phyloP scores from a whole-genome alignment of 2,113 vertebrate species.

The Phylloscopus trochiloides region DNA sequence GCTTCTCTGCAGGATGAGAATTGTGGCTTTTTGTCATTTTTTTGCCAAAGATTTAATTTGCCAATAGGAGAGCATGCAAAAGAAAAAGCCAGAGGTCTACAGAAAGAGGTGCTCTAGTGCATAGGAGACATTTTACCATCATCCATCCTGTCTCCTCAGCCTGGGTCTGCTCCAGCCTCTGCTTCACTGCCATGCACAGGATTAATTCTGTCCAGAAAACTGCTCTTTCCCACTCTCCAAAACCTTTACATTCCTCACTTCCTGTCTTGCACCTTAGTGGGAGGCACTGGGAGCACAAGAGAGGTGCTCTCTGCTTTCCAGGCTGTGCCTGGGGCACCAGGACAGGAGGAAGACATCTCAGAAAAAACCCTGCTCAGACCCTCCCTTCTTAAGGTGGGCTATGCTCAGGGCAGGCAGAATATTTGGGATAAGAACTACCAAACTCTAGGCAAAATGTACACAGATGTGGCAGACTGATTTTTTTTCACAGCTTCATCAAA shows the following conservation, averaged over 20 bases:
- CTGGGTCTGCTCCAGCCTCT: background rate
- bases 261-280: background rate
- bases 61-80: background rate
- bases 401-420: background rate
- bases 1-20: background rate
- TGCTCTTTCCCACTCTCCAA: background rate
- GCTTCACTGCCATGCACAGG: background rate
- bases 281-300: background rate
- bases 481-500: background rate
- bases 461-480: background rate
- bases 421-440: background rate
- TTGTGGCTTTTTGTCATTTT: background rate
- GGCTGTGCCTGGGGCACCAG: background rate
- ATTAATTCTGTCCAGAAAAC: background rate
- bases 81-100: background rate
- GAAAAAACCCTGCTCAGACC: background rate
- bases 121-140: background rate
- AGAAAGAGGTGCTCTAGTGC: background rate
- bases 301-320: background rate
- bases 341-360: background rate
- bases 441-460: background rate
- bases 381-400: background rate
- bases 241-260: accelerated
- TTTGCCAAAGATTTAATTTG: background rate
- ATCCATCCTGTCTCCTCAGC: background rate